Base-by-base conservation (phyloP, 1,140 invertebrate genomes). In the Cardiocondyla obscurior region DNA sequence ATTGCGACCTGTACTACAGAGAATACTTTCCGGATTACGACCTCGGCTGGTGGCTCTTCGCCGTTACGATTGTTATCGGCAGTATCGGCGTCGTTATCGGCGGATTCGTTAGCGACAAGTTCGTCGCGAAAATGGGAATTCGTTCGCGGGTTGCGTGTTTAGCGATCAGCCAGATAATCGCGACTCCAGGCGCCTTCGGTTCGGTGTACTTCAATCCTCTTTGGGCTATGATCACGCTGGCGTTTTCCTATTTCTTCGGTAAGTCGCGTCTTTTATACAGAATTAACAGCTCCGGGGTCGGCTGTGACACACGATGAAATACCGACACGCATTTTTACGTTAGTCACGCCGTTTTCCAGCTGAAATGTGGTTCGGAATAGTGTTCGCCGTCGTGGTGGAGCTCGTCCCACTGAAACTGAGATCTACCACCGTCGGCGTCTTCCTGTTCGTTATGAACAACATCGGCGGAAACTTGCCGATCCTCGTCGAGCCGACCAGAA, bases 341-440 rank as follows among this genome's bases (percentile, higher is more conserved):
- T 44, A 12, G 69, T 65, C 44, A 49, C 19, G 30, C 74, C 28
- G 10, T 25, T 65, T 79, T 95, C 0, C 93, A 97, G 97, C 97
- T 91, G 97, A 98, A 94, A 98, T 98, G 97, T 98, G 97, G 97
- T 98, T 98, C 91, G 97, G 97, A 57, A 98, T 98, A 81, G 96
- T 98, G 3, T 98, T 98, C 90, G 97, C 97, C 16, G 97, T 98
- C 86, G 94, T 98, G 3, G 97, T 98, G 2, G 97, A 98, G 94
- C 97, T 98, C 81, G 97, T 98, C 8, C 97, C 97, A 0, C 81
- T 97, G 16, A 95, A 96, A 2, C 95, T 98, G 7, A 94, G 97
- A 46, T 98, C 97, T 12, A 97, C 97, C 4, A 97, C 97, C 0
- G 96, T 98, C 3, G 97, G 97, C 0, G 95, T 98, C 2, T 98